Conservation (phyloP, 2,113 vertebrate species). For the Esox niger region DNA sequence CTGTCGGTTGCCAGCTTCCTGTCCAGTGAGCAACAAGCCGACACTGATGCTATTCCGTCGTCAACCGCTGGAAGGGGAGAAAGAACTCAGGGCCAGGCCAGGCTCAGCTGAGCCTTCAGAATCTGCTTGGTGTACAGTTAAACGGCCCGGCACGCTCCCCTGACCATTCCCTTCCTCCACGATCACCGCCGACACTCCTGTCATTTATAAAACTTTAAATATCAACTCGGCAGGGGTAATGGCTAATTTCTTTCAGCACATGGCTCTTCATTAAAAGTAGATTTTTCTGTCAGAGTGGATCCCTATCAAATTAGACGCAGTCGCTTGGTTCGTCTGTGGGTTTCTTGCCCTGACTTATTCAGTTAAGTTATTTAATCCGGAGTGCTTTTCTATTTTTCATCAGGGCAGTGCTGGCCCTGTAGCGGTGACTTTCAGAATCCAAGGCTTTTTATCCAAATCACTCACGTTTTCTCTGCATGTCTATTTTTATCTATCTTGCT, state of each 20-base stretch:
- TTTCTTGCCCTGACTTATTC: conserved; percentile 40
- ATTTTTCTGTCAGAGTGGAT: conserved; percentile 88
- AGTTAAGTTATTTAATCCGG: conserved; percentile 47
- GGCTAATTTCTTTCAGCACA: conserved; percentile 73
- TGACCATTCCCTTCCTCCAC: conserved; percentile 49
- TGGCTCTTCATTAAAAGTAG: conserved; percentile 89
- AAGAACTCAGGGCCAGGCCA: background rate
- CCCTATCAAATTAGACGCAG: conserved; percentile 80
- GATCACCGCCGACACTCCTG: conserved; percentile 60
- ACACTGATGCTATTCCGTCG: conserved; percentile 49
- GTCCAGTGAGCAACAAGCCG: conserved; percentile 48
- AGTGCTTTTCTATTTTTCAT: conserved; percentile 50
- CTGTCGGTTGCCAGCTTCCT: conserved; percentile 46
- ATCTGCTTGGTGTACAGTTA: background rate
- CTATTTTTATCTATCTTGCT: background rate
- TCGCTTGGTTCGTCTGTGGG: conserved; percentile 70
- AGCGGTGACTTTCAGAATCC: conserved; percentile 11
- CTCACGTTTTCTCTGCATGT: background rate
- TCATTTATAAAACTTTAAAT: conserved; percentile 74
- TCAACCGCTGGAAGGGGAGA: background rate
- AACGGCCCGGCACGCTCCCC: conserved; percentile 49
- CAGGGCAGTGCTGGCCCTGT: conserved; percentile 27
- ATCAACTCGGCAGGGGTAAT: conserved; percentile 65
- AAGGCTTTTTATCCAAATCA: background rate
- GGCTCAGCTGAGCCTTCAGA: background rate